Evolutionary conservation across 2,797 vertebrate species (phyloP).

Genomic region (Phrynocephalus vlangalii): DNA sequence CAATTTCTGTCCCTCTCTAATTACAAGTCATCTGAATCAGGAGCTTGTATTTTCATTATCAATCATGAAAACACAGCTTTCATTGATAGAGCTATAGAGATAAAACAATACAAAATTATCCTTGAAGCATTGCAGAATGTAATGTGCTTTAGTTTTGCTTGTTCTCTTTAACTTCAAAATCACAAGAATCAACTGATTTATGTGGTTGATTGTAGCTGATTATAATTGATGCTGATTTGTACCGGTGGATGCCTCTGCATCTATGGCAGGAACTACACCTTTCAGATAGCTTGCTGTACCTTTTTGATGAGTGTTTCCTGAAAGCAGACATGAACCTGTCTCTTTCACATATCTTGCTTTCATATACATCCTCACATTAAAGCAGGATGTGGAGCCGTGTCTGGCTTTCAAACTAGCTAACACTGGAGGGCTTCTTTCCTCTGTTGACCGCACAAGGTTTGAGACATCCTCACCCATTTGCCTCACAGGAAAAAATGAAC

Average conservation of each 20-base stretch:
- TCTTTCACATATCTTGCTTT: too few species aligned
- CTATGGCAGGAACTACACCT: too few species aligned
- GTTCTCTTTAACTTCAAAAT: not conserved
- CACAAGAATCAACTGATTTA: not conserved
- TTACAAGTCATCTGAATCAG: not conserved
- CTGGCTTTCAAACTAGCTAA: too few species aligned
- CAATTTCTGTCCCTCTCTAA: not conserved
- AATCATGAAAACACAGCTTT: not conserved
- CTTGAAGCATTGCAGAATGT: not conserved
- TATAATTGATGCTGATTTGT: not conserved
- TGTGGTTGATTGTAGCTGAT: not conserved
- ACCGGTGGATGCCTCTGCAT: not conserved
- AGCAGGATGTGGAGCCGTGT: too few species aligned
- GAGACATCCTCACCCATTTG: too few species aligned
- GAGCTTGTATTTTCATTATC: not conserved
- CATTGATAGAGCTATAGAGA: not conserved
- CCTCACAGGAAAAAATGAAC: too few species aligned
- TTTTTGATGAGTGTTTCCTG: too few species aligned
- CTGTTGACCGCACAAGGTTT: too few species aligned
- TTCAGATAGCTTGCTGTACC: too few species aligned
- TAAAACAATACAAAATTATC: not conserved
- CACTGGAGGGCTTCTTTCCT: too few species aligned
- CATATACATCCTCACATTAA: too few species aligned
- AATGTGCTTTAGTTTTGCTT: not conserved
- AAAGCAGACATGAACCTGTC: too few species aligned